Evolutionary conservation across 2,888 invertebrate genomes (phyloP).

Genomic region (Kryphioiulus occultus): DNA sequence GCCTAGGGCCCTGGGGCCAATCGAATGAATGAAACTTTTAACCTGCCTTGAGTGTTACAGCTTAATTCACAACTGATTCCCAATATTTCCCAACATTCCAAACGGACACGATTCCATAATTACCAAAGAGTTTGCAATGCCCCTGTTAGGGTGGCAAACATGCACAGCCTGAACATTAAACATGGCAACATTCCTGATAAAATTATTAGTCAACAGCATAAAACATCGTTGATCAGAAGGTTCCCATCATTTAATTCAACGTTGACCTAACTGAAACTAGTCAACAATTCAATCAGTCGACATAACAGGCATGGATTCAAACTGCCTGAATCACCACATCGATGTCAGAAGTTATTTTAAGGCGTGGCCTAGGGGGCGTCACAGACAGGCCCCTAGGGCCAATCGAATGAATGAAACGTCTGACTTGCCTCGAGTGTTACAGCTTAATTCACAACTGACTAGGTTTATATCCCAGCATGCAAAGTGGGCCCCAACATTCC

Average conservation of each 20-base stretch:
- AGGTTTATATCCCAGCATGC: background rate
- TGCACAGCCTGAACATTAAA: background rate
- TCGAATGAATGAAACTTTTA: background rate
- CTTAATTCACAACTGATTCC: background rate
- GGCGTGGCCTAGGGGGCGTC: background rate
- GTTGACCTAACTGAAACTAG: background rate
- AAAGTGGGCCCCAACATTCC: background rate
- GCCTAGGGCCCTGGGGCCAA: background rate
- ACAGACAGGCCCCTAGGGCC: background rate
- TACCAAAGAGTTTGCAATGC: background rate
- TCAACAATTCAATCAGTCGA: background rate
- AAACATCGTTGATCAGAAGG: too few species aligned
- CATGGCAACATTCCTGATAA: background rate
- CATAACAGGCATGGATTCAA: background rate
- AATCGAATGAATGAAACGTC: conserved; percentile 8
- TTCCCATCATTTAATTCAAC: too few species aligned
- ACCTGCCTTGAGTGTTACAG: background rate
- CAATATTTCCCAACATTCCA: background rate
- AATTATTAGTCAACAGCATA: background rate
- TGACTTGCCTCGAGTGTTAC: background rate
- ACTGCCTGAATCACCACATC: background rate
- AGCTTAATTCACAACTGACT: background rate
- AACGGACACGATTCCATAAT: background rate
- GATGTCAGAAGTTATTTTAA: background rate
- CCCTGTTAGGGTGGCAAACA: background rate